These are phyloP conservation scores for Capitella teleta DNA, from an alignment of 1,140 invertebrate species.

Conservation along the genomic window DNA sequence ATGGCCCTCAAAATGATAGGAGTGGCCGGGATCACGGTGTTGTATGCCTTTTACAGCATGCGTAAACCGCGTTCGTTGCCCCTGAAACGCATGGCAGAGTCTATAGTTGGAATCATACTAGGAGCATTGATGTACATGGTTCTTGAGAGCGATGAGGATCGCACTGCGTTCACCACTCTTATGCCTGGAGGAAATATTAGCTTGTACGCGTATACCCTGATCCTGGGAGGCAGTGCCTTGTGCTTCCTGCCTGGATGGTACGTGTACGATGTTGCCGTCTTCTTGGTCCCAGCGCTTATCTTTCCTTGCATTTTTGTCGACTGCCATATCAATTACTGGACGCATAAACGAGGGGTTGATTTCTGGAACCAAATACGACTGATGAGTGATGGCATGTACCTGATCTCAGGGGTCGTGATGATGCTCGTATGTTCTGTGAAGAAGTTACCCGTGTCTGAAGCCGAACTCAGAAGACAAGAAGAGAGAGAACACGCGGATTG, in stretches of 20 bases:
- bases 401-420: conserved; percentile 5
- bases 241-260: conserved; percentile 27
- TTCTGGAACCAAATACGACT: conserved; percentile 11
- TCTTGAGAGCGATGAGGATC: conserved; percentile 19
- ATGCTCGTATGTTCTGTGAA: too few relatives aligned
- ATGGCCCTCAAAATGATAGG: conserved; percentile 5
- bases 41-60: conserved; percentile 18
- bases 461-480: too few relatives aligned
- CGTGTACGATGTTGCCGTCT: conserved; percentile 16
- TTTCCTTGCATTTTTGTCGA: conserved; percentile 3
- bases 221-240: conserved; percentile 20
- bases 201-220: conserved; percentile 18
- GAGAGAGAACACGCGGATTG: too few relatives aligned
- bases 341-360: conserved; percentile 2
- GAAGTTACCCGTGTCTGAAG: too few relatives aligned
- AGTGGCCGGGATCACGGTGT: conserved; percentile 19
- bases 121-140: conserved; percentile 18
- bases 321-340: conserved; percentile 5
- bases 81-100: conserved; percentile 20
- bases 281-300: background rate
- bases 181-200: conserved; percentile 21
- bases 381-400: conserved; percentile 4
- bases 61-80: conserved; percentile 9
- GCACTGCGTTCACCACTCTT: conserved; percentile 18
- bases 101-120: conserved; percentile 21